Evolutionary conservation across 92 coral and sea anemone genomes (phyloP).

Genomic region (Porites divaricata): DNA sequence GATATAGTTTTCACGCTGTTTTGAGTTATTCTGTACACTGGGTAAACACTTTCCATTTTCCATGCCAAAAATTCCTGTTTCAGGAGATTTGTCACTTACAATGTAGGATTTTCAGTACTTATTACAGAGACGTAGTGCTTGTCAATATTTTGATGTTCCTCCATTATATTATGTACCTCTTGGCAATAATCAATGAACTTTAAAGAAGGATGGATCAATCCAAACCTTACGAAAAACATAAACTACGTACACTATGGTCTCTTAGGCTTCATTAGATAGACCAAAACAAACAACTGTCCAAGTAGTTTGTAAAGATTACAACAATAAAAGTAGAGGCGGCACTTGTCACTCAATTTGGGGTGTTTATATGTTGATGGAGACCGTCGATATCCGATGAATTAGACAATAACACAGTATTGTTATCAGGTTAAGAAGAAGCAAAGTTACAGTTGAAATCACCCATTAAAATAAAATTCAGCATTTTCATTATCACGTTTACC

Average conservation of each 20-base stretch:
- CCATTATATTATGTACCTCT: conserved; percentile 54
- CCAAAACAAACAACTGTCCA: too few species aligned
- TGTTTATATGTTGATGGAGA: too few species aligned
- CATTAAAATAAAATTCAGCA: conserved; percentile 54
- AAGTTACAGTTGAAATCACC: conserved; percentile 69
- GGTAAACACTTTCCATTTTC: conserved; percentile 65
- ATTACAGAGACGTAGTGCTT: conserved; percentile 39
- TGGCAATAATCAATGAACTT: conserved; percentile 52
- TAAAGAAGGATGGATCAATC: too few species aligned
- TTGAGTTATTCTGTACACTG: conserved; percentile 25
- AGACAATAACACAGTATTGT: conserved; percentile 33
- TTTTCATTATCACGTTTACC: conserved; percentile 61
- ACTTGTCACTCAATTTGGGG: too few species aligned
- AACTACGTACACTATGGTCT: too few species aligned
- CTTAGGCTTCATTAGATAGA: too few species aligned
- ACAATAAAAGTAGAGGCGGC: too few species aligned
- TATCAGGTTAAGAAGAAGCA: conserved; percentile 48
- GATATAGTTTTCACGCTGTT: conserved; percentile 63
- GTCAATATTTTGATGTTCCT: conserved; percentile 44
- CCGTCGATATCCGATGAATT: too few species aligned
- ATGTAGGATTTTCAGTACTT: conserved; percentile 39
- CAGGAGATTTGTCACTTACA: conserved; percentile 49
- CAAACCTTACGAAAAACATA: too few species aligned
- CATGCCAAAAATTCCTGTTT: conserved; percentile 55
- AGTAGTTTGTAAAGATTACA: too few species aligned